Base-by-base conservation (phyloP, 37 sponge, comb jelly and placozoan species). In the Ephydatia muelleri region DNA sequence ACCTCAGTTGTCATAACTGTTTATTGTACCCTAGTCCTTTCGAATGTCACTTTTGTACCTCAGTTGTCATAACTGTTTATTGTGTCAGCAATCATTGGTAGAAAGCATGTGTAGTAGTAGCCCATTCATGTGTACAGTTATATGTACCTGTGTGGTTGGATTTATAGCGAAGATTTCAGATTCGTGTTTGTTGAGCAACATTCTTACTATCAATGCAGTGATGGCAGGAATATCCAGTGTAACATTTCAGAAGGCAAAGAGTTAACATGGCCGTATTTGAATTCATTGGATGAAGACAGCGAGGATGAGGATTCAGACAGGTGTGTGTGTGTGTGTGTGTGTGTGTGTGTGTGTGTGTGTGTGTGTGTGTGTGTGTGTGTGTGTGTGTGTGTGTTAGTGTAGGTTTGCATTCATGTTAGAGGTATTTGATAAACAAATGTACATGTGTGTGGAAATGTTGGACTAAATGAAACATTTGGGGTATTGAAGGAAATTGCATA, bases 281-380 rank as follows among this genome's bases (percentile, higher is more conserved):
- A 57, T 14, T 57, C 12, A 16, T 1, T 16, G 16, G 57, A 57
- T 1, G 57, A 57, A 21, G 57, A 57, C 57, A 57, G 19, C 19
- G 57, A 57, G 4, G 8, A 43, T 11, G 57, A 57, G 9, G 57
- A 57, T 21, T 19, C 57, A 57, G 19, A 57, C 19, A 5, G 57
- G 57, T 57, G 19, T 57, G 57, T 57, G 43, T 43, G 43, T 57
- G 57, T 57, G 57, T 57, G 57, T 57, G 19, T 14, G 19, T 14
- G 19, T 16, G 57, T 57, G 57, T 57, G 57, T 57, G 57, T 57
- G 57, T 57, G 19, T 14, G 19, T 14, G 19, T 16, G 57, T 57
- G 57, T 57, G 57, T 57, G 57, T 57, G 57, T 57, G 57, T 57
- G 57, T 57, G 57, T 57, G 57, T 57, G 57, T 57, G 57, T 57